These are phyloP conservation scores for Venustaconcha ellipsiformis DNA, from an alignment of 1,140 invertebrate species.

Conservation along the genomic window DNA sequence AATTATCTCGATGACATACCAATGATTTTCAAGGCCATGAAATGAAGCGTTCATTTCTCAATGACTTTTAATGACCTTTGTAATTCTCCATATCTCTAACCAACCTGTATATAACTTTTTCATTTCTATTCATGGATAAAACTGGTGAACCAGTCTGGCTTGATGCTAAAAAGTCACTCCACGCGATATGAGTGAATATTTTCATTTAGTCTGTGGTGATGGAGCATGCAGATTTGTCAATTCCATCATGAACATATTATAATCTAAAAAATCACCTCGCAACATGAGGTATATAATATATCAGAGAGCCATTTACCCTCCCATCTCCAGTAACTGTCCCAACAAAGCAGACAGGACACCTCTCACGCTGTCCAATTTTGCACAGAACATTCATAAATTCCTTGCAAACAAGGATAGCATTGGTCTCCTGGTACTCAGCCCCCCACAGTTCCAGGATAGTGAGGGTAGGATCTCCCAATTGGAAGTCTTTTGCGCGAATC, in stretches of 20 bases:
- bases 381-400: slow-evolving; percentile 76
- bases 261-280: not conserved
- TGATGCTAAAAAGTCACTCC: no score
- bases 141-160: no score
- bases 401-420: slow-evolving; percentile 84
- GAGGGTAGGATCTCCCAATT: slow-evolving; percentile 94
- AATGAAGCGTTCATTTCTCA: no score
- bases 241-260: not conserved
- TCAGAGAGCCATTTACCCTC: slow-evolving; percentile 71
- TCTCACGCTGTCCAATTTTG: slow-evolving; percentile 85
- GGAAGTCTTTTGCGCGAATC: slow-evolving; percentile 86
- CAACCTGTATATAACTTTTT: no score
- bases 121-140: no score
- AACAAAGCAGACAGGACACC: slow-evolving; percentile 93
- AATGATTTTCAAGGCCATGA: no score
- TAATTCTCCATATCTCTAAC: no score
- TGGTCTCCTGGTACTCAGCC: slow-evolving; percentile 98
- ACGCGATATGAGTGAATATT: not conserved
- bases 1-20: no score
- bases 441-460: slow-evolving; percentile 96
- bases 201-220: not conserved
- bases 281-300: not conserved
- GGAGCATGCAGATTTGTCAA: not conserved
- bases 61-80: no score
- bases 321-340: slow-evolving; percentile 91